Base-by-base conservation (phyloP, 2,888 invertebrate species). In the Drosophila mayaguana region DNA sequence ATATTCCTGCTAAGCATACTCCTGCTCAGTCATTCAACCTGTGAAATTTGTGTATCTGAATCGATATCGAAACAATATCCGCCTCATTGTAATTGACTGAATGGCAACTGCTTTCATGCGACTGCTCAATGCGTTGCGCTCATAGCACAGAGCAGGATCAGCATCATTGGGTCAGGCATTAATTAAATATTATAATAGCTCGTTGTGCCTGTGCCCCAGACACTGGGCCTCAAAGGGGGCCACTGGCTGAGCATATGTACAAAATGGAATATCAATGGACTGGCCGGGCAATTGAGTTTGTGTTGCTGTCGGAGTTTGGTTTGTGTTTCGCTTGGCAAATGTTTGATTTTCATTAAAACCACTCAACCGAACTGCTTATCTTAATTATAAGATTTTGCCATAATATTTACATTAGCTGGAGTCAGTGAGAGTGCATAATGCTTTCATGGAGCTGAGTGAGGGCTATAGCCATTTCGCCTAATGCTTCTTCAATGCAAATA, bases 331-430 rank as follows among this genome's bases (percentile, higher is more conserved):
- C 55, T 22, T 66, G 66, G 55, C 54, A 68, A 74, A 66, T 85
- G 83, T 86, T 88, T 88, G 79, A 79, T 81, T 86, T 86, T 75
- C 83, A 85, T 88, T 83, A 86, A 79, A 85, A 76, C 75, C 81
- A 83, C 76, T 81, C 70, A 77, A 68, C 74, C 72, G 63, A 56
- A 67, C 62, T 86, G 86, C 75, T 86, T 81, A 81, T 86, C 88
- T 86, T 86, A 88, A 86, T 88, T 88, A 86, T 83, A 73, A 83
- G 86, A 86, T 86, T 79, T 83, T 83, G 71, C 68, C 69, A 88
- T 75, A 83, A 85, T 83, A 85, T 88, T 88, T 83, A 63, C 79
- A 79, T 81, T 74, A 66, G 78, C 69, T 67, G 60, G 46, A 71
- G 83, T 34, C 75, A 36, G 54, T 66, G 67, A 63, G 50, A 63